These are phyloP conservation scores for Hemicrepidius hirtus DNA, from an alignment of 2,888 invertebrate genomes.

Conservation along the genomic window DNA sequence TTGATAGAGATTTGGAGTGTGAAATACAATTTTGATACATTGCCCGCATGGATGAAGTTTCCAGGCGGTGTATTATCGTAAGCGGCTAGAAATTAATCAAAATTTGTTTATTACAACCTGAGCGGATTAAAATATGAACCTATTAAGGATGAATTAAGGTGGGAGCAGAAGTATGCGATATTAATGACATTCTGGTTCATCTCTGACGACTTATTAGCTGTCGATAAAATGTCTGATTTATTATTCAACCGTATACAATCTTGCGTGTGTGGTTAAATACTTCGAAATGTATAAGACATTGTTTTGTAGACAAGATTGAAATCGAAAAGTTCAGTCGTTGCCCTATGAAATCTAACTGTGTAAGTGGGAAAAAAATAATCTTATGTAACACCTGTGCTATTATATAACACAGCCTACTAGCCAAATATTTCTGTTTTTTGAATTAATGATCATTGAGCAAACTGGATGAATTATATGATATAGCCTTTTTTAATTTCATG, in stretches of 20 bases:
- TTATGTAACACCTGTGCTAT: constrained; percentile 3
- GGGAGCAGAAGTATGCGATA: constrained; percentile 4
- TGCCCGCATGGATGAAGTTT: not conserved
- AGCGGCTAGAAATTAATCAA: not conserved
- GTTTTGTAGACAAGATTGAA: constrained; percentile 10
- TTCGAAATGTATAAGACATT: constrained; percentile 22
- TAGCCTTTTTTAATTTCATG: too few species aligned
- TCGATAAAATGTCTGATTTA: constrained; percentile 23
- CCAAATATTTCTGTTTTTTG: not conserved
- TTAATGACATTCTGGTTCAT: constrained; percentile 14
- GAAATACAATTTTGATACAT: constrained; percentile 11
- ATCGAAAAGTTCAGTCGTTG: constrained; percentile 32
- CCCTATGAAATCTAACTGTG: constrained; percentile 24
- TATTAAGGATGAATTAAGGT: constrained; percentile 2
- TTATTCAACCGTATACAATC: constrained; percentile 8
- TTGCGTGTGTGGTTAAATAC: constrained; percentile 14
- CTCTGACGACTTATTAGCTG: constrained; percentile 25
- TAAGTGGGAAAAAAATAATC: constrained; percentile 5
- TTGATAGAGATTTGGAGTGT: not conserved
- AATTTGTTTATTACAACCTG: not conserved
- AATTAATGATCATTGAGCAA: not conserved
- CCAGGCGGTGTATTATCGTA: not conserved
- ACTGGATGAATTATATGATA: too few species aligned
- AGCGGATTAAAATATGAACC: constrained; percentile 7
- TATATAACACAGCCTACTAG: constrained; percentile 9